A percentile compares a stretch with the other conserved stretches of the same genome.
Evolutionary conservation across 2,797 vertebrate species (phyloP).

Genomic region (Sorex maritimensis): DNA sequence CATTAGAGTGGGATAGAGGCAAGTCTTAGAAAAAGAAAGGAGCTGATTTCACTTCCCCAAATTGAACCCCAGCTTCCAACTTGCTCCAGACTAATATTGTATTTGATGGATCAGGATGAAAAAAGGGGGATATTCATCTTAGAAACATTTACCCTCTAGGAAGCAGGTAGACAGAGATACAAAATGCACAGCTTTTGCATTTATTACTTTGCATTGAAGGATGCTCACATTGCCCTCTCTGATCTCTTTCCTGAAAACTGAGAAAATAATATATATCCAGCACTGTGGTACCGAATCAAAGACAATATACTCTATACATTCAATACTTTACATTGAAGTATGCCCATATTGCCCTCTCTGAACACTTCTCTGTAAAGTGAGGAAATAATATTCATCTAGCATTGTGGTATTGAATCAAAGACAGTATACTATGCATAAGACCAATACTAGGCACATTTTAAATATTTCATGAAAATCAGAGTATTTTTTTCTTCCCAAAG

Average conservation of each 20-base stretch:
- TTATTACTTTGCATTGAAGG: slow-evolving; percentile 49
- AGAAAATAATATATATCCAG: neutral
- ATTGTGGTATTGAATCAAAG: slow-evolving; percentile 42
- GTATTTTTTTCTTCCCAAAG: slow-evolving; percentile 61
- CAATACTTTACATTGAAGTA: neutral
- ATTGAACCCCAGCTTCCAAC: neutral
- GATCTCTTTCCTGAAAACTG: slow-evolving; percentile 66
- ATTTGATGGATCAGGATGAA: neutral
- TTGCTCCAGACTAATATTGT: neutral
- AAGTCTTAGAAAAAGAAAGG: slow-evolving; percentile 40
- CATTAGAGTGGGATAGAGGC: neutral
- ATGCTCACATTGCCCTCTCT: neutral
- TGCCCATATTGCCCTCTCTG: no score
- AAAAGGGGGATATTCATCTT: slow-evolving; percentile 34
- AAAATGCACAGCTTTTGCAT: slow-evolving; percentile 33
- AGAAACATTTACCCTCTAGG: slow-evolving; percentile 30
- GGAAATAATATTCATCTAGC: neutral
- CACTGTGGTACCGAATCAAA: slow-evolving; percentile 33
- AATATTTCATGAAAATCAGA: slow-evolving; percentile 44
- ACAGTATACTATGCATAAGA: slow-evolving; percentile 18
- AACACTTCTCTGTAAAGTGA: no score
- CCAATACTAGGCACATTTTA: neutral
- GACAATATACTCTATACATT: neutral
- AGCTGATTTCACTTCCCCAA: slow-evolving; percentile 18
- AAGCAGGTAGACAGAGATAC: slow-evolving; percentile 43